Evolutionary conservation across 2,888 invertebrate species (phyloP).

Genomic region (Heliconius erato): DNA sequence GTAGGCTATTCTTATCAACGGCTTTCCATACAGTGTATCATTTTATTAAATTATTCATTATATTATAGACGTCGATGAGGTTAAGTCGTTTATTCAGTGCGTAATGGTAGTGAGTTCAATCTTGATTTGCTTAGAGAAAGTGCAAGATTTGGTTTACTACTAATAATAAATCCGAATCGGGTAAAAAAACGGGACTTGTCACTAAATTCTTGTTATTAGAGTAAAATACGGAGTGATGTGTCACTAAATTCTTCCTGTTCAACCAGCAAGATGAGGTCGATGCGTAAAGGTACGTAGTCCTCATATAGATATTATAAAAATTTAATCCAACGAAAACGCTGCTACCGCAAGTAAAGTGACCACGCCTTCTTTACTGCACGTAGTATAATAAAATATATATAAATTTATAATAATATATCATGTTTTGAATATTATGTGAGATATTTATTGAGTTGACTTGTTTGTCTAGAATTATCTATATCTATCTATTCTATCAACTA

Average conservation of each 20-base stretch:
- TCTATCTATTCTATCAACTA: no score
- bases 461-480: no score
- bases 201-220: background rate
- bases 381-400: background rate
- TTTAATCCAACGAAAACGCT: background rate
- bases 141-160: background rate
- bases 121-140: background rate
- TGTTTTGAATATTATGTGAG: no score
- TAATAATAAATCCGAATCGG: no score
- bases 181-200: no score
- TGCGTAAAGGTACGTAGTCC: background rate
- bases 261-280: background rate
- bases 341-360: background rate
- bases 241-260: background rate
- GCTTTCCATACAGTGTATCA: background rate
- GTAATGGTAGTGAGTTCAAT: background rate
- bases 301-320: background rate
- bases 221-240: background rate
- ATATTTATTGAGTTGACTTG: no score
- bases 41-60: constrained; percentile 22
- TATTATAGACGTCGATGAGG: background rate
- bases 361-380: background rate
- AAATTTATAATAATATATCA: background rate
- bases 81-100: background rate
- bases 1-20: constrained; percentile 41